Base-by-base conservation (phyloP, 2,888 invertebrate species). In the Crematogaster levior region DNA sequence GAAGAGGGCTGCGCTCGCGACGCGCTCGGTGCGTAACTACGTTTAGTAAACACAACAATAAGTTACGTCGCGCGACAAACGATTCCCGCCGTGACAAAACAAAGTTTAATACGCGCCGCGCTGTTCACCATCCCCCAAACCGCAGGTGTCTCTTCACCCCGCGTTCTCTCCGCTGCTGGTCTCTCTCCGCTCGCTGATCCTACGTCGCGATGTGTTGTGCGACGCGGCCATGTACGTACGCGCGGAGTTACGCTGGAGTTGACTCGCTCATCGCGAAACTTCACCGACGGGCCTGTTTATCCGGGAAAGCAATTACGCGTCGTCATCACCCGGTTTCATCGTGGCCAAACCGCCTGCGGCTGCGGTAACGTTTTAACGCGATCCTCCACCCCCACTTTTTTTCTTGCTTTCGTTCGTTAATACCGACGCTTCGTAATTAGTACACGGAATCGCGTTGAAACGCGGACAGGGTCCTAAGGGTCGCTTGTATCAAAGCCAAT, bases 41-140 rank as follows among this genome's bases (percentile, higher is more conserved):
- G 90, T 93, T 93, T 92, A 90, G 93, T 91, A 93, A 94, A 93
- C 93, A 93, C 93, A 92, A 90, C 93, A 89, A 91, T 93, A 93
- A 93, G 93, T 93, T 93, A 92, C 90, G 91, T 90, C 90, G 90
- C 79, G 91, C 90, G 91, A 91, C 92, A 92, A 93, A 93, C 90
- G 92, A 93, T 91, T 91, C 89, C 84, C 74, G 85, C 85, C 85
- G 84, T 85, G 90, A 91, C 92, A 90, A 91, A 92, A 92, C 92
- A 92, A 93, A 93, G 91, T 93, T 92, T 92, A 91, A 92, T 91
- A 91, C 90, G 86, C 86, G 85, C 48, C 61, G 24, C 61, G 24
- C 53, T 63, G 48, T 48, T 56, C 82, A 56, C 51, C 53, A 58
- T 46, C 79, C 30, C 48, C 75, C 56, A 63, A 74, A 75, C 77